Evolutionary conservation across 2,888 invertebrate genomes (phyloP).

Genomic region (Coleophora flavipennella): DNA sequence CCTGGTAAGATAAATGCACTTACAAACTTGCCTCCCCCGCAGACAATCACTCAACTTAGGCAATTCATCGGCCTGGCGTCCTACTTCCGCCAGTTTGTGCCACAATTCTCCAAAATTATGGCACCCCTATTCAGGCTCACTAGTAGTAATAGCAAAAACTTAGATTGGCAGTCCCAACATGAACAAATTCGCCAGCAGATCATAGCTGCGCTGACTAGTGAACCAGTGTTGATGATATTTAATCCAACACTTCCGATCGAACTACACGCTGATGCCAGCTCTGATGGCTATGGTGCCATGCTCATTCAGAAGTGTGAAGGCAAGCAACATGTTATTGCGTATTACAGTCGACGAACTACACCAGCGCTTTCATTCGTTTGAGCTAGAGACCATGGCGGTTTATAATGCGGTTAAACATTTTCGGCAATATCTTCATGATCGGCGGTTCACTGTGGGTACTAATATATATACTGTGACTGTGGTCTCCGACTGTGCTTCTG

Average conservation of each 20-base stretch:
- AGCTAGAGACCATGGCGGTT: constrained; percentile 19
- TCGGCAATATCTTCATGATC: constrained; percentile 15
- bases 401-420: constrained; percentile 19
- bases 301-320: constrained; percentile 10
- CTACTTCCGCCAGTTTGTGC: constrained; percentile 17
- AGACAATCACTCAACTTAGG: constrained; percentile 12
- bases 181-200: constrained; percentile 13
- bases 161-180: constrained; percentile 9
- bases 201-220: constrained; percentile 10
- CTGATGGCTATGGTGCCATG: constrained; percentile 17
- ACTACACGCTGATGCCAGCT: constrained; percentile 19
- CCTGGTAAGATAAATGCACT: constrained; percentile 16
- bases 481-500: constrained; percentile 19
- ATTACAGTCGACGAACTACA: constrained; percentile 16
- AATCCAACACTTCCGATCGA: constrained; percentile 12
- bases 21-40: constrained; percentile 10
- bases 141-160: neutral
- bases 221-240: constrained; percentile 16
- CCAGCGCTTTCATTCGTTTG: constrained; percentile 17
- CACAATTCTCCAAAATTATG: constrained; percentile 9
- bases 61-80: constrained; percentile 20
- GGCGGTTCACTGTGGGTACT: no score
- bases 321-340: constrained; percentile 7
- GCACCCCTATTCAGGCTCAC: constrained; percentile 10
- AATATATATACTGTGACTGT: no score